Conservation (phyloP, 1,140 invertebrate genomes). For the Zaprionus lachaisei region DNA sequence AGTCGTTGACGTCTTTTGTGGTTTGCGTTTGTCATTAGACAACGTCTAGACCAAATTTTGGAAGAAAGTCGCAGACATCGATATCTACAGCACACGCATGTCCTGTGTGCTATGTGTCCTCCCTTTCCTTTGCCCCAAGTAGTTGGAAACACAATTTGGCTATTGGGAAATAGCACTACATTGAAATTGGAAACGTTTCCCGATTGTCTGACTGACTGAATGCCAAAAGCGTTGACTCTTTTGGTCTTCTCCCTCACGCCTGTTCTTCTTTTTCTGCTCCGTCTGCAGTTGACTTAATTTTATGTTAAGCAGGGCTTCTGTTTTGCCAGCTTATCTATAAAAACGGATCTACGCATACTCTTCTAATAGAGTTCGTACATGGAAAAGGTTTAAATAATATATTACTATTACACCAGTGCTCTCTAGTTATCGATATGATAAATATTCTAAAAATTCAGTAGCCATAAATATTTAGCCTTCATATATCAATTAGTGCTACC, state of each 20-base stretch:
- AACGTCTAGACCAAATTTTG: conserved; percentile 69
- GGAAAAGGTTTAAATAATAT: not conserved
- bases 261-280: conserved; percentile 1
- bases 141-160: conserved; percentile 65
- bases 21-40: conserved; percentile 79
- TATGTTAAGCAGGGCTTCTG: conserved; percentile 44
- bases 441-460: not conserved
- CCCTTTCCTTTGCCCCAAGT: conserved; percentile 11
- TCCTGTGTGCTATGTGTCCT: not conserved
- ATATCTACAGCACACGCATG: conserved; percentile 46
- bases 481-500: not conserved
- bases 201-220: conserved; percentile 43
- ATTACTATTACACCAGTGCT: not conserved
- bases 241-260: not conserved
- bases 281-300: conserved; percentile 40
- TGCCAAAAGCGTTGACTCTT: conserved; percentile 42
- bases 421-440: not conserved
- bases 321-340: conserved; percentile 30
- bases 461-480: not conserved
- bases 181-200: conserved; percentile 68
- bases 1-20: conserved; percentile 56
- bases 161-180: conserved; percentile 56
- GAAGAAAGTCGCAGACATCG: conserved; percentile 60
- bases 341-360: conserved; percentile 7
- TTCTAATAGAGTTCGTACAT: not conserved